A percentile compares a stretch with the other conserved stretches of the same genome.
These are phyloP conservation scores for Volucella zonaria DNA, from an alignment of 2,888 invertebrate genomes.

Conservation along the genomic window DNA sequence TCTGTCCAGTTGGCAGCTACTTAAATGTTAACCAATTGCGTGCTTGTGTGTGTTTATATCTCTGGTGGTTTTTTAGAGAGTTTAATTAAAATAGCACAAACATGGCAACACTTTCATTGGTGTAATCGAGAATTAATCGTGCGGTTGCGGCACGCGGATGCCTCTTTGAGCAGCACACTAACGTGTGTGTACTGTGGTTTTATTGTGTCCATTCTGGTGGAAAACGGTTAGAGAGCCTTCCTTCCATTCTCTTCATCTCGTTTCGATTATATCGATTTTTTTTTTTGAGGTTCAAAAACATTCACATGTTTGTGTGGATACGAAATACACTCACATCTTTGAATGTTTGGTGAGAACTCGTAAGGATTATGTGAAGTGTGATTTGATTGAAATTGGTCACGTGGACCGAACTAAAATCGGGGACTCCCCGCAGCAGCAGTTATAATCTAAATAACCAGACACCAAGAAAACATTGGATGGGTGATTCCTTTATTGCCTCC, in stretches of 20 bases:
- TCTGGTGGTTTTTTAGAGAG: background rate
- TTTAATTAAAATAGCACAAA: constrained; percentile 62
- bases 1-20: background rate
- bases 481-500: constrained; percentile 37
- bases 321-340: constrained; percentile 33
- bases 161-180: constrained; percentile 21
- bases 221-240: constrained; percentile 42
- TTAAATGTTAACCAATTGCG: no score
- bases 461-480: constrained; percentile 19
- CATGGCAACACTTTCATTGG: background rate
- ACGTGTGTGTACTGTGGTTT: constrained; percentile 28
- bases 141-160: background rate
- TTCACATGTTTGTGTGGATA: background rate
- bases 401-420: background rate
- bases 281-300: constrained; percentile 5
- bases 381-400: no score
- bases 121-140: constrained; percentile 21
- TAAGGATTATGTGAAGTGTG: no score
- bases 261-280: constrained; percentile 40
- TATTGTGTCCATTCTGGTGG: constrained; percentile 30
- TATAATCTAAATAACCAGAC: background rate
- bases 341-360: background rate
- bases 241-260: constrained; percentile 14
- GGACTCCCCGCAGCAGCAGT: background rate
- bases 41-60: constrained; percentile 9